Conservation (phyloP, 1,140 invertebrate species). For the Lasaia peninsularis region DNA sequence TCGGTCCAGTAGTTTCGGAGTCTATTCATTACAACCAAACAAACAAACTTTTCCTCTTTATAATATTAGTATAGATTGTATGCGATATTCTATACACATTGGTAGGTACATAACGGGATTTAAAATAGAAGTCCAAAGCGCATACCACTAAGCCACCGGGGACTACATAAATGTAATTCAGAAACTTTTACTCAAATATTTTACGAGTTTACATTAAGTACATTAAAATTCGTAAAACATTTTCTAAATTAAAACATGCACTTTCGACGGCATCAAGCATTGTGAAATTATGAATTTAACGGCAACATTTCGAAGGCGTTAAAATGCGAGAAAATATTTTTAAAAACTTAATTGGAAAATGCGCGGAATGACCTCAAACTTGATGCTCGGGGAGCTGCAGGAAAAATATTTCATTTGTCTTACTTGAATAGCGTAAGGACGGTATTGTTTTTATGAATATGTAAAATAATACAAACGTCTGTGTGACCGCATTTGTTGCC, state of each 20-base stretch:
- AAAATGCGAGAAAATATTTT: conserved; percentile 17
- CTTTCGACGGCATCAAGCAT: not conserved
- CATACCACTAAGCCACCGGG: too few relatives aligned
- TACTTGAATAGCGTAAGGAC: conserved; percentile 66
- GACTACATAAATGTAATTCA: too few relatives aligned
- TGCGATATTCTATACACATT: too few relatives aligned
- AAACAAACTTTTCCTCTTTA: too few relatives aligned
- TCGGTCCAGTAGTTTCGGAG: too few relatives aligned
- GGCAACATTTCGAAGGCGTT: conserved; percentile 13
- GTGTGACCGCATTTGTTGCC: conserved; percentile 70
- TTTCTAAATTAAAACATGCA: conserved; percentile 3
- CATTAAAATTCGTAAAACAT: not conserved
- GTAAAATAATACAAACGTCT: conserved; percentile 67
- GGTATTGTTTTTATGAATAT: conserved; percentile 74
- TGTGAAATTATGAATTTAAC: conserved; percentile 9
- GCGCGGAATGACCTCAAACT: conserved; percentile 33
- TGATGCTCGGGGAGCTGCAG: conserved; percentile 28
- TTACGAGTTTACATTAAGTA: not conserved
- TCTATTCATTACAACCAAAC: too few relatives aligned
- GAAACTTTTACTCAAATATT: too few relatives aligned
- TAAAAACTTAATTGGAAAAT: conserved; percentile 33
- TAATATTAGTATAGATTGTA: too few relatives aligned
- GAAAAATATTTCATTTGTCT: conserved; percentile 70
- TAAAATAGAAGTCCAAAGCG: too few relatives aligned
- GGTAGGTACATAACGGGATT: too few relatives aligned